Conservation (phyloP, 1,140 invertebrate species). For the Ostrea denselamellosa region DNA sequence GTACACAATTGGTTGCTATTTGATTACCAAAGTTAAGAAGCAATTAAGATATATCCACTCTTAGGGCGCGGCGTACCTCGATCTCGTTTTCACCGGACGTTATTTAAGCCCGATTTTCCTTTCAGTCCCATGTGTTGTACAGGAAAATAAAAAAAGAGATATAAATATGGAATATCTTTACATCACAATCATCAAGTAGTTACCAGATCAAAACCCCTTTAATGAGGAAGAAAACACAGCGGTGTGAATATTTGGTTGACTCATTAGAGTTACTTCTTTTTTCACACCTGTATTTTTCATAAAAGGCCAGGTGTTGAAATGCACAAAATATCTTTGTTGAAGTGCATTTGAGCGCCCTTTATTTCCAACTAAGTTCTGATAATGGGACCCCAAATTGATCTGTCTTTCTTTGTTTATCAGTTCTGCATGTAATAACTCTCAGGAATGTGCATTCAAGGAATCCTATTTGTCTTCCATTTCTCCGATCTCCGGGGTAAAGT, state of each 20-base stretch:
- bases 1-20: conserved; percentile 19
- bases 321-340: conserved; percentile 20
- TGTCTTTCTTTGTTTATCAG: conserved; percentile 21
- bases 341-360: conserved; percentile 22
- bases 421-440: conserved; percentile 24
- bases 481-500: conserved; percentile 30
- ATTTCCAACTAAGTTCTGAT: conserved; percentile 33
- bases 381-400: neutral
- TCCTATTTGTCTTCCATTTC: conserved; percentile 26
- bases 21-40: conserved; percentile 28
- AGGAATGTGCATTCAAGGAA: conserved; percentile 31
- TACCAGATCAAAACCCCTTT: neutral
- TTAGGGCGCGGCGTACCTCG: neutral
- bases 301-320: conserved; percentile 32
- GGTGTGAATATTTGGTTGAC: neutral
- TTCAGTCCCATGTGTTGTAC: neutral
- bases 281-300: conserved; percentile 32
- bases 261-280: neutral
- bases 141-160: neutral
- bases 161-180: conserved; percentile 5
- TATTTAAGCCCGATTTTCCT: neutral
- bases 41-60: conserved; percentile 21
- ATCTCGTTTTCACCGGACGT: neutral
- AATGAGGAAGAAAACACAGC: neutral
- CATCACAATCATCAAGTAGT: neutral